Conservation (phyloP, 2,797 vertebrate species). For the Lutjanus argentimaculatus region DNA sequence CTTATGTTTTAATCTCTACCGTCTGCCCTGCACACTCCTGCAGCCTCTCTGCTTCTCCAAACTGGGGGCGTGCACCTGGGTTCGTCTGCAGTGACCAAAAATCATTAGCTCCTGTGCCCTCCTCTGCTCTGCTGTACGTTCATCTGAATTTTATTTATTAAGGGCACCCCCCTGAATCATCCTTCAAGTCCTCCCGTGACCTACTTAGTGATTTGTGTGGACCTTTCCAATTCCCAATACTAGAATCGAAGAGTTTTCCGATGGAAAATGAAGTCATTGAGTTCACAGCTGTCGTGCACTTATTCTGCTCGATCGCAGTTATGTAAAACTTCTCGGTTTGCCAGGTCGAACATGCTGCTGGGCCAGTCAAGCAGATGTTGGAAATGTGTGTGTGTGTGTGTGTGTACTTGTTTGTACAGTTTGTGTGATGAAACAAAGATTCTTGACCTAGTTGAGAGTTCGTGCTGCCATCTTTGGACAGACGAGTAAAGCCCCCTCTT, state of each 20-base stretch:
- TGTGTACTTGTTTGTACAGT: conserved; percentile 49
- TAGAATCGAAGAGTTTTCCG: conserved; percentile 24
- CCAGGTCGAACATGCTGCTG: conserved; percentile 61
- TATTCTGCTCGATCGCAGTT: conserved; percentile 48
- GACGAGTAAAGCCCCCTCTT: background rate
- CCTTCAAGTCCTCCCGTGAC: conserved; percentile 27
- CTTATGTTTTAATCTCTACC: background rate
- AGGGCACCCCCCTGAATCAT: conserved; percentile 9
- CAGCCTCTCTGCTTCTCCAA: no score
- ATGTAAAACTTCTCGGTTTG: conserved; percentile 60
- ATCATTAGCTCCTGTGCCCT: background rate
- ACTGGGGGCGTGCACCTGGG: no score
- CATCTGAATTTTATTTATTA: background rate
- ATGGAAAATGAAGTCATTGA: conserved; percentile 69
- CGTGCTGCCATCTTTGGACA: conserved; percentile 48
- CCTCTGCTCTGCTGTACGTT: background rate
- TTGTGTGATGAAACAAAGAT: conserved; percentile 39
- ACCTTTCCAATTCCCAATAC: conserved; percentile 20
- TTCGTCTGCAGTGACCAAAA: background rate
- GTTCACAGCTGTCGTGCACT: conserved; percentile 74
- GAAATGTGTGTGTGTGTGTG: conserved; percentile 14
- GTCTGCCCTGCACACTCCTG: background rate
- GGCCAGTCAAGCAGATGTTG: conserved; percentile 67
- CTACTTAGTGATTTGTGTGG: conserved; percentile 15
- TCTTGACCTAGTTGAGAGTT: conserved; percentile 42